Evolutionary conservation across 2,888 invertebrate genomes (phyloP).

Genomic region (Limnephilus lunatus): DNA sequence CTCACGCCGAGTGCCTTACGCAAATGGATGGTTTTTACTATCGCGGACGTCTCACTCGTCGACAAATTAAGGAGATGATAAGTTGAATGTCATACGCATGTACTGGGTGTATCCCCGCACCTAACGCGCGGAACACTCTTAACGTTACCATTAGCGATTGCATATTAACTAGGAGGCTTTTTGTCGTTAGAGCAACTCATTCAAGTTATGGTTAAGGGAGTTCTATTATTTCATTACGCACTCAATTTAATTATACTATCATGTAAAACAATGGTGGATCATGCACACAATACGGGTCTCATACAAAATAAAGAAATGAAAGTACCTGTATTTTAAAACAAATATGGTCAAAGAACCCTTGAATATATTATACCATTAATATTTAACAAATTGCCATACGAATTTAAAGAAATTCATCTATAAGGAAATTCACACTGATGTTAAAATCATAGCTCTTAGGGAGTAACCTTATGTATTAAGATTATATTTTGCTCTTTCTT

Average conservation of each 20-base stretch:
- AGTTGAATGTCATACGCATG: slow-evolving; percentile 65
- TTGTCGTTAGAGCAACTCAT: background rate
- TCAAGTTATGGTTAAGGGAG: background rate
- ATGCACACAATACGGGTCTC: no score
- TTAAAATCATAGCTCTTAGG: no score
- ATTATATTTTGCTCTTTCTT: no score
- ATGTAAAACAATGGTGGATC: no score
- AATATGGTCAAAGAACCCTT: no score
- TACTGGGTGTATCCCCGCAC: slow-evolving; percentile 28
- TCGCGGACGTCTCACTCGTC: slow-evolving; percentile 43
- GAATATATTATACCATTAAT: no score
- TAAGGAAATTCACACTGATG: no score
- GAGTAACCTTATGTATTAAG: no score
- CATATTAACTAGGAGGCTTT: background rate
- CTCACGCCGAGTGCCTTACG: slow-evolving; percentile 58
- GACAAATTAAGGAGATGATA: slow-evolving; percentile 64
- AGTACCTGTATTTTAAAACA: no score
- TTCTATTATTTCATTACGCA: background rate
- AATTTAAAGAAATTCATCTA: no score
- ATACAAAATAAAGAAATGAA: no score
- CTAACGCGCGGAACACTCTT: background rate
- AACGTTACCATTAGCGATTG: slow-evolving; percentile 26
- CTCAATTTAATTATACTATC: background rate
- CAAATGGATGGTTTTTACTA: slow-evolving; percentile 61
- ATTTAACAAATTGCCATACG: no score